A percentile compares a stretch with the other conserved stretches of the same genome.
Evolutionary conservation across 2,888 invertebrate genomes (phyloP).

Genomic region (Pheosia gnoma): DNA sequence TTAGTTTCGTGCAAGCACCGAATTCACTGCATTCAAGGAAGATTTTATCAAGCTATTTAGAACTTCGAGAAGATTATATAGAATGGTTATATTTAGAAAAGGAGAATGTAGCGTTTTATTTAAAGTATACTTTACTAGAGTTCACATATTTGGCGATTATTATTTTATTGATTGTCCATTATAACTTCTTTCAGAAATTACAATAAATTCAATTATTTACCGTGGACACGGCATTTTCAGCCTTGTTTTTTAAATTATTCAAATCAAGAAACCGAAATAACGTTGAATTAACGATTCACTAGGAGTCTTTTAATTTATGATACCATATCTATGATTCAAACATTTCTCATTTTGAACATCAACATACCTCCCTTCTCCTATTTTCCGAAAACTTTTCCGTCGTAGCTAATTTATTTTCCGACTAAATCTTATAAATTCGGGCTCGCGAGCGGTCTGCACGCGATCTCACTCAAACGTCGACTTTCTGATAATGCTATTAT

Average conservation of each 20-base stretch:
- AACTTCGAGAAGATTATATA: too few species aligned
- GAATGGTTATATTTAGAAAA: too few species aligned
- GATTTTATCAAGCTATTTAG: too few species aligned
- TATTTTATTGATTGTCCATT: neutral
- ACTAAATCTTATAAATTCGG: slow-evolving; percentile 79
- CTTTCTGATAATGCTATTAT: slow-evolving; percentile 77
- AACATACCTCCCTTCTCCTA: slow-evolving; percentile 55
- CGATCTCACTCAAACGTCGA: slow-evolving; percentile 75
- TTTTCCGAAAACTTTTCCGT: slow-evolving; percentile 79
- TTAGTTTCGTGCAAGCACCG: neutral
- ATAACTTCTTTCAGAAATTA: too few species aligned
- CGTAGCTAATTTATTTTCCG: slow-evolving; percentile 80
- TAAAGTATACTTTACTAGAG: too few species aligned
- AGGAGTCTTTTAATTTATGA: neutral
- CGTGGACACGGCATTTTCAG: too few species aligned
- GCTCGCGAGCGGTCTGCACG: slow-evolving; percentile 74
- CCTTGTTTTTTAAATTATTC: too few species aligned
- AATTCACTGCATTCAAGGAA: too few species aligned
- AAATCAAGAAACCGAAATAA: too few species aligned
- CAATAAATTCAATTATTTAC: too few species aligned
- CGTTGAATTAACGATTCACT: too few species aligned
- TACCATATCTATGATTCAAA: slow-evolving; percentile 30
- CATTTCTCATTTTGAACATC: slow-evolving; percentile 34
- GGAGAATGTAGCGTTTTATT: too few species aligned
- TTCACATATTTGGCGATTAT: neutral